Percentiles rank a stretch among this genome's conserved stretches.
Conservation (phyloP, 2,113 vertebrate species). For the Ellobius talpinus region DNA sequence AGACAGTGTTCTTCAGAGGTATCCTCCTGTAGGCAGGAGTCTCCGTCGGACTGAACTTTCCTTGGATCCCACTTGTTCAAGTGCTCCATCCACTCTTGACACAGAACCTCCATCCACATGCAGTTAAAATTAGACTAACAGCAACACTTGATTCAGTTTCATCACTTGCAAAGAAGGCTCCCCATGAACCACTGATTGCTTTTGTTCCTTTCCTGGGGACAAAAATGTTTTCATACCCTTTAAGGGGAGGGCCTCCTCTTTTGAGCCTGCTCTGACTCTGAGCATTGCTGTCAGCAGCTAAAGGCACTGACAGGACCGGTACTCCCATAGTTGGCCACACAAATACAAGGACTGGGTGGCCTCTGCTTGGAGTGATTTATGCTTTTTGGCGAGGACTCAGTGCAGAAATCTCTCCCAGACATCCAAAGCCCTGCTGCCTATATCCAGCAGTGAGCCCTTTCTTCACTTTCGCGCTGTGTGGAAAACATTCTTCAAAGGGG, state of each 20-base stretch:
- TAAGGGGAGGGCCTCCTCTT: background rate
- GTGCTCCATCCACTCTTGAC: background rate
- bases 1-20: background rate
- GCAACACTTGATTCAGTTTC: constrained; percentile 54
- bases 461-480: background rate
- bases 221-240: constrained; percentile 46
- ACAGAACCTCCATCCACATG: constrained; percentile 55
- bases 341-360: background rate
- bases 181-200: constrained; percentile 45
- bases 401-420: background rate
- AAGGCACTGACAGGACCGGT: background rate
- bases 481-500: constrained; percentile 34
- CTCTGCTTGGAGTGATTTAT: background rate
- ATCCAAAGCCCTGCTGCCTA: background rate
- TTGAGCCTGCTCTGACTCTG: constrained; percentile 21
- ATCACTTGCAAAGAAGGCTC: constrained; percentile 61
- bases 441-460: background rate
- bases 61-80: background rate
- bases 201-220: constrained; percentile 60
- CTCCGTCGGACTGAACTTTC: constrained; percentile 32
- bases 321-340: background rate
- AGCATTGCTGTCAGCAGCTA: background rate
- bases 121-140: constrained; percentile 59
- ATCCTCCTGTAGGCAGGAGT: background rate
- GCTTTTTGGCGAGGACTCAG: background rate